Base-by-base conservation (phyloP, 2,113 vertebrate species). In the Zosterops borbonicus region DNA sequence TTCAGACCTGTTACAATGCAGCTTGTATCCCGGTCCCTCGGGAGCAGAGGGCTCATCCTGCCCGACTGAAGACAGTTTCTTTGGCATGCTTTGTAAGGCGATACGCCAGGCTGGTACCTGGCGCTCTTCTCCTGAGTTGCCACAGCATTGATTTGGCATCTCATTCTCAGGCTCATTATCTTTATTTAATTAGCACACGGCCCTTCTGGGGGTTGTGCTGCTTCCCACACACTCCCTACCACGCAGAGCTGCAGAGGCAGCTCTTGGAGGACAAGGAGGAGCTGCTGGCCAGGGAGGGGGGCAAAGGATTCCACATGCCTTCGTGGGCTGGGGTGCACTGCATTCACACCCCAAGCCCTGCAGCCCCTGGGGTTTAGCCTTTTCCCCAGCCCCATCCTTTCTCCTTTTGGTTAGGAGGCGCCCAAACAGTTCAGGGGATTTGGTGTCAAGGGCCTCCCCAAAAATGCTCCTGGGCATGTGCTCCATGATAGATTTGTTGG, bases 111-210 rank as follows among this genome's bases (percentile, higher is more conserved):
- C 94, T 94, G 93, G 82, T 92, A 95, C 92, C 92, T 93, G 94
- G 82, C 28, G 29, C 93, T 92, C 71, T 74, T 31, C 91, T 89
- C 92, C 47, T 83, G 65, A 90, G 88, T 95, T 97, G 93, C 96
- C 95, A 96, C 87, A 91, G 96, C 94, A 94, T 87, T 94, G 94
- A 94, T 97, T 96, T 94, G 95, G 92, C 93, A 95, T 95, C 94
- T 96, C 87, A n/a, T 95, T 94, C 97, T 84, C 93, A 88, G 95
- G 77, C 93, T 94, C 93, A 93, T 96, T 97, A 95, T 89, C 87
- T 95, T 96, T 94, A 94, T 96, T 96, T 92, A 96, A 94, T 97
- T 96, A 96, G 94, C 93, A 89, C 84, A 83, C 6, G 35, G 87
- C 73, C 84, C 91, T 97, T 97, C 78, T 94, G 95, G 92, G 94